Evolutionary conservation across 2,888 invertebrate genomes (phyloP), one percentile per base, ranked within the genome.

Genomic region (Caenorhabditis zanzibari): DNA sequence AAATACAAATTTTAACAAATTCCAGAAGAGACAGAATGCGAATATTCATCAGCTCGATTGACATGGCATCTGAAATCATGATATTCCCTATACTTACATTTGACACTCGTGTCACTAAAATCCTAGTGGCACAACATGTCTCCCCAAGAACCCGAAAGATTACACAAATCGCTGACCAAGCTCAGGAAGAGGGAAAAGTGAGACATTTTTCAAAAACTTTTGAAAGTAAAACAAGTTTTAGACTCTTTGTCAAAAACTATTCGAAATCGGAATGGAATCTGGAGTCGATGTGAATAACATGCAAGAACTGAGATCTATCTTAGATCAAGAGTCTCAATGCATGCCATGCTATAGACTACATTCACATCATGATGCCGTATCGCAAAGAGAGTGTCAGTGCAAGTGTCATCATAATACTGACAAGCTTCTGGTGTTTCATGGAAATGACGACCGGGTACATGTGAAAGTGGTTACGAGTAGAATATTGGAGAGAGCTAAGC

Each of bases 91-190:
- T 77, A n/a, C 63, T 77, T 0, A 63, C 69, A 0, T 77, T 77
- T 32, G 54, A 77, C 44, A 41, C 14, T 6, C 47, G 44, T 2
- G 22, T 69, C 0, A 69, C 41, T 10, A 63, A 63, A n/a, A 69
- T 77, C 12, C 1, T 74, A 1, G 68, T 85, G 0, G 75, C 80
- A 3, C 71, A 79, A 24, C 64, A 74, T 22, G 85, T 84, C 1
- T 85, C 85, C 7, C 82, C 86, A 3, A 54, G 86, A 28, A 82
- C 84, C 12, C 58, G 85, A 28, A 74, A 76, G 56, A 77, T 86
- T 19, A 76, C 85, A n/a, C 85, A 86, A 28, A 63, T 86, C 32
- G 76, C 79, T 10, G 66, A 86, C 12, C 77, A 85, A 52, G 86
- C 86, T 0, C 44, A 68, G 22, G 49, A 72, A 7, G 84, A 86